Evolutionary conservation across 2,113 vertebrate genomes (phyloP).

Genomic region (Myotis lucifugus): DNA sequence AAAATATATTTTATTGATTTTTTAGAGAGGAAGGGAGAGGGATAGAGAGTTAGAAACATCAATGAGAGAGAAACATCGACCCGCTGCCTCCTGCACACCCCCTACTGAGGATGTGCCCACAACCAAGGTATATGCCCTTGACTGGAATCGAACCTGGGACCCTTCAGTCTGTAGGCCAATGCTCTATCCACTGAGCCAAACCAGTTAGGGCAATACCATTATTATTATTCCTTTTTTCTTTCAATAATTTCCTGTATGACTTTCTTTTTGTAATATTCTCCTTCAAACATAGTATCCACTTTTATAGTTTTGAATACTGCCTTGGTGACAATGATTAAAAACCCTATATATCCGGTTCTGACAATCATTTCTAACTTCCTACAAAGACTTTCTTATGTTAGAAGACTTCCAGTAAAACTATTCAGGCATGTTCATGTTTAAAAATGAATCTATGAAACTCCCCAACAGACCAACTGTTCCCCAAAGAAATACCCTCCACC

Average conservation of each 20-base stretch:
- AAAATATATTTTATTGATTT: too few relatives aligned
- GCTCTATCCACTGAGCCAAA: too few relatives aligned
- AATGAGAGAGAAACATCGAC: too few relatives aligned
- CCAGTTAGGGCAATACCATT: too few relatives aligned
- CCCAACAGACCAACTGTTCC: neutral
- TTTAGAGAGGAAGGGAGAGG: too few relatives aligned
- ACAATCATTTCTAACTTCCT: constrained; percentile 35
- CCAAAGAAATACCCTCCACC: neutral
- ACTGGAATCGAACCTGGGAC: too few relatives aligned
- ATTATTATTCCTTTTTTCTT: neutral
- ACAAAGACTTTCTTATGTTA: neutral
- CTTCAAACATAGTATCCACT: neutral
- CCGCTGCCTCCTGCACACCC: too few relatives aligned
- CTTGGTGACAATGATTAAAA: neutral
- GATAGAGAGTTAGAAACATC: too few relatives aligned
- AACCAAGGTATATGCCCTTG: too few relatives aligned
- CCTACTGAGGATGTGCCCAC: too few relatives aligned
- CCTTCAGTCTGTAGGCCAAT: too few relatives aligned
- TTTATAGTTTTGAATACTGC: neutral
- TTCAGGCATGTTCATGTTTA: neutral
- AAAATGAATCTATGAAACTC: neutral
- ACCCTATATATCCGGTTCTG: neutral
- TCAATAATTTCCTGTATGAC: neutral
- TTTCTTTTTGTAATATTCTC: constrained; percentile 34
- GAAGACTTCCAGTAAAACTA: neutral